Conservation (phyloP, 2,113 vertebrate genomes). For the Miniopterus natalensis region DNA sequence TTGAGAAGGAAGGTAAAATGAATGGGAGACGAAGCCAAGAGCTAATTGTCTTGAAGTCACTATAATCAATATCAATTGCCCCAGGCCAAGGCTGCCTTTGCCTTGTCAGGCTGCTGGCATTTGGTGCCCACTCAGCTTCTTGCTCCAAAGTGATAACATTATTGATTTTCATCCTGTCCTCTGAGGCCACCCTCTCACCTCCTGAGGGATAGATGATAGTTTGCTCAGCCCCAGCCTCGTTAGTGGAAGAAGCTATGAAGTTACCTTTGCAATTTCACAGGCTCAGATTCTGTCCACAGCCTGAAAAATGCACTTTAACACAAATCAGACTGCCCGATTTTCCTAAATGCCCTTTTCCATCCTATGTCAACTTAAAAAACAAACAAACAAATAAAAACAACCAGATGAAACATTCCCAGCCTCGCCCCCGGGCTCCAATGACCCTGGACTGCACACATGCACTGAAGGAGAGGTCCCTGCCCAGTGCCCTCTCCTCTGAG, state of each 20-base stretch:
- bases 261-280: not conserved
- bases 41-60: conserved; percentile 79
- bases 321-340: not conserved
- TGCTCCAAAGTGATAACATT: conserved; percentile 30
- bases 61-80: conserved; percentile 71
- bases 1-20: conserved; percentile 69
- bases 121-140: conserved; percentile 54
- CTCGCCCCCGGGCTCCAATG: not conserved
- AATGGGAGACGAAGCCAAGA: conserved; percentile 35
- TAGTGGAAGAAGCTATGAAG: not conserved
- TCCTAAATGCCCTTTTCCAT: not conserved
- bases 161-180: conserved; percentile 27
- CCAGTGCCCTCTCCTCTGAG: not conserved
- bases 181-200: not conserved
- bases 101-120: conserved; percentile 57
- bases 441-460: not conserved
- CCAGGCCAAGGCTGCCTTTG: conserved; percentile 74
- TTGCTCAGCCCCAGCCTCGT: not conserved
- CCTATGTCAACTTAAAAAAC: not conserved
- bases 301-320: not conserved
- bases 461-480: too few relatives aligned
- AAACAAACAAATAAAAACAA: not conserved
- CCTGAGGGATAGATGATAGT: not conserved
- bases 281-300: not conserved
- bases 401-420: not conserved